These are phyloP conservation scores for Acipenser ruthenus DNA, from an alignment of 2,797 vertebrate genomes.

Conservation along the genomic window DNA sequence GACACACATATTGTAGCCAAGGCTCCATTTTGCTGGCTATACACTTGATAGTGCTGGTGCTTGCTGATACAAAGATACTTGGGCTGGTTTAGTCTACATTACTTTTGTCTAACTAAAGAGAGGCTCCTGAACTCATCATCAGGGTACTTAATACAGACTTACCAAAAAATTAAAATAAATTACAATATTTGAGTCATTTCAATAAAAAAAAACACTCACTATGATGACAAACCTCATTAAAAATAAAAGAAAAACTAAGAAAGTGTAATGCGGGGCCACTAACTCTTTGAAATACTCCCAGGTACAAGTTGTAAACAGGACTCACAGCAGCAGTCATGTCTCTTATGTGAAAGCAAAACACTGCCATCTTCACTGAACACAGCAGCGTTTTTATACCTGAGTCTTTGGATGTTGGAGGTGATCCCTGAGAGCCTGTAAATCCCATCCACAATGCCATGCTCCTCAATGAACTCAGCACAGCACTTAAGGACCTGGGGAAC, in stretches of 20 bases:
- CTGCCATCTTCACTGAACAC: neutral
- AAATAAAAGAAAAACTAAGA: neutral
- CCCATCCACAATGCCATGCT: slow-evolving; percentile 89
- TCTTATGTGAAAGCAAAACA: neutral
- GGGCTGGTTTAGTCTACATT: too few species aligned
- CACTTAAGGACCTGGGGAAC: slow-evolving; percentile 89
- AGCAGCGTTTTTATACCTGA: slow-evolving; percentile 60
- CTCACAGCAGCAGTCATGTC: too few species aligned
- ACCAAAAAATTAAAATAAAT: too few species aligned
- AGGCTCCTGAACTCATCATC: too few species aligned
- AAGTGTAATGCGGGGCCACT: neutral
- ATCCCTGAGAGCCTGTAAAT: slow-evolving; percentile 93
- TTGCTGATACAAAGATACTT: too few species aligned
- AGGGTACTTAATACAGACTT: too few species aligned
- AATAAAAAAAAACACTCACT: slow-evolving; percentile 70
- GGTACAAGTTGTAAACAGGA: neutral
- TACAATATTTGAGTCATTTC: too few species aligned
- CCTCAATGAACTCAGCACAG: slow-evolving; percentile 92
- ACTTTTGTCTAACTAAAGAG: too few species aligned
- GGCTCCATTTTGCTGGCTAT: too few species aligned
- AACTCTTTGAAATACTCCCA: neutral
- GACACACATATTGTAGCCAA: too few species aligned
- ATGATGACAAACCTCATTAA: slow-evolving; percentile 46
- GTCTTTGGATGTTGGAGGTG: slow-evolving; percentile 92
- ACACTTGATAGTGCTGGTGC: too few species aligned